Evolutionary conservation across 2,113 vertebrate genomes (phyloP), one percentile per base, ranked within the genome.

Genomic region (Leucoraja erinaceus): DNA sequence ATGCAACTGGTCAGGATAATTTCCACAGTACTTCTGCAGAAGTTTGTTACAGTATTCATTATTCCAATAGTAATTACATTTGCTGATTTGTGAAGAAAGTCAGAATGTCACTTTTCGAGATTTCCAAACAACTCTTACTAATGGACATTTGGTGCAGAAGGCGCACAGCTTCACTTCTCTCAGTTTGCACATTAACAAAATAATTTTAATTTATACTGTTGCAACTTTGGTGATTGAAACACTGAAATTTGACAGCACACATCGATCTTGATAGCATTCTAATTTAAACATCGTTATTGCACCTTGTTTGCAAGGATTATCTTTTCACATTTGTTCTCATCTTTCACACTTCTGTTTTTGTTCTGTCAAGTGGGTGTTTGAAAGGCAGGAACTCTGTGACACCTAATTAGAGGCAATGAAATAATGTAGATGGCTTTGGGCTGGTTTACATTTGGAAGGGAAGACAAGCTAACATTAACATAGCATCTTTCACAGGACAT

Each of bases 301-400:
- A 84, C 68, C 90, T 74, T 72, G 66, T 18, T 16, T 72, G 66
- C 90, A 25, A 91, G 33, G 90, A 72, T 91, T 38, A 47, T 54
- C 70, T 72, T 70, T 20, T 91, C 90, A 91, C 90, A 91, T 91
- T 91, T 72, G 66, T 5, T 74, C 68, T 91, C 66, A 72, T 91
- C 31, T 91, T 91, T 91, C 66, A 91, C 90, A 91, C 90, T 91
- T 72, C 90, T 54, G 90, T 72, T 91, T 91, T 68, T 91, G 90
- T 91, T 91, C 90, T 91, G 68, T 72, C 90, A 91, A 72, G 90
- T 91, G 90, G 90, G 90, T 74, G 33, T 72, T 70, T 91, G 90
- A 91, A 91, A 91, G 90, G 38, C 31, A 74, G 38, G 63, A 91
- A 72, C 90, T 74, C 90, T 72, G 66, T 54, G 90, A 72, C 20